Base-by-base conservation (phyloP, 2,888 invertebrate genomes). In the Aelia acuminata region DNA sequence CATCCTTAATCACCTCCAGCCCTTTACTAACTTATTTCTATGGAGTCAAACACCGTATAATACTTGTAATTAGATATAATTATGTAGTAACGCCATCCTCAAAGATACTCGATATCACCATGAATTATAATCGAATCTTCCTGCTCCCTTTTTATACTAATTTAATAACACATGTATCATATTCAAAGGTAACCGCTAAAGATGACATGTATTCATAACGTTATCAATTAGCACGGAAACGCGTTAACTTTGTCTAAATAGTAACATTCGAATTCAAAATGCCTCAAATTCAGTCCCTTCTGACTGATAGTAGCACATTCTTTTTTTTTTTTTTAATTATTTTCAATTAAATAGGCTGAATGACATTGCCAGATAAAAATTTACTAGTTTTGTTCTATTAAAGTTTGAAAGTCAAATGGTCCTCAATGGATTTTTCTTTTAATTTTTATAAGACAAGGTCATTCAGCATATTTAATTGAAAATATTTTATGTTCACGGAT, bases 1-100 rank as follows among this genome's bases (percentile, higher is more conserved):
- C 43, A 43, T 4, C 22, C 80, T 80, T 80, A 80, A 80, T 80
- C 80, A 80, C 43, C 43, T 80, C 22, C 22, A 20, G 22, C 22
- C 80, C 80, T 43, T 80, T n/a, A 39, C 43, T 43, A 39, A 80
- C 39, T 80, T 80, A 80, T 80, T 80, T 80, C 80, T 43, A 80
- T 80, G 43, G 43, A 43, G n/a, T 43, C 80, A 80, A 80, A 80
- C 43, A 39, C 39, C 80, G 80, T n/a, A 22, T 80, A 80, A 39
- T 80, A 80, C 26, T 63, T 63, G 63, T 63, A 63, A 63, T 63
- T 63, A 63, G 63, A 31, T 4, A 3, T 63, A 31, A 63, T 31
- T 63, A 63, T 63, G 15, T 13, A 31, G 63, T 4, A 63, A 31
- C 31, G 31, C 31, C 31, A 26, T 31, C 26, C 63, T 63, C 63